These are phyloP conservation scores for Agriopis leucophaearia DNA, from an alignment of 2,888 invertebrate genomes.

Conservation along the genomic window DNA sequence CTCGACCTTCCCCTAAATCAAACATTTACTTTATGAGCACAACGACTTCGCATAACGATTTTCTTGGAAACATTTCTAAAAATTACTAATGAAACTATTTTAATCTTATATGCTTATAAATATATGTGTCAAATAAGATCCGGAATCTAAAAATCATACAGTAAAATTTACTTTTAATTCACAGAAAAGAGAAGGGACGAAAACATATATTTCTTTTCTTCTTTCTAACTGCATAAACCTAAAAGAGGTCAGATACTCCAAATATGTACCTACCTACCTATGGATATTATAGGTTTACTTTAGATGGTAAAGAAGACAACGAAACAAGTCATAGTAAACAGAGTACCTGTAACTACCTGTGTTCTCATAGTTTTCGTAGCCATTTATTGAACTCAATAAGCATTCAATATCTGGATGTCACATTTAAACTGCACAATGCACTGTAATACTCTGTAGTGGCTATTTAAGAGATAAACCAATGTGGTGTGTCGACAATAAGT, in stretches of 20 bases:
- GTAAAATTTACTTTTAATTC: no score
- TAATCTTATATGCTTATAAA: constrained; percentile 2
- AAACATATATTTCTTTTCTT: no score
- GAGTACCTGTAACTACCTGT: not conserved
- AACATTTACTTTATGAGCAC: constrained; percentile 76
- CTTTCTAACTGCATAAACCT: no score
- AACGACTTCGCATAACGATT: constrained; percentile 60
- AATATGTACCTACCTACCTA: not conserved
- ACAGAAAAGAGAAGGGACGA: no score
- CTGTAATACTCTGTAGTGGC: constrained; percentile 24
- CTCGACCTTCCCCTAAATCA: constrained; percentile 79
- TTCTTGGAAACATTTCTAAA: constrained; percentile 23
- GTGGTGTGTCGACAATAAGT: constrained; percentile 72
- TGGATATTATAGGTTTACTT: not conserved
- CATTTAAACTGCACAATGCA: constrained; percentile 29
- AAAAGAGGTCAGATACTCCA: no score
- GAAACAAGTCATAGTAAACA: not conserved
- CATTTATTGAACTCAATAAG: constrained; percentile 19
- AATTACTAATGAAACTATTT: not conserved
- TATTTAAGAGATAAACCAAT: constrained; percentile 66
- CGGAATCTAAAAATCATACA: not conserved
- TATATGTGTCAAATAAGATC: not conserved
- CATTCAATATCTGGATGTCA: constrained; percentile 25
- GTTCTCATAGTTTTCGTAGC: constrained; percentile 7
- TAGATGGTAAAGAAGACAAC: not conserved